Conservation (phyloP, 92 coral and sea anemone genomes). For the Zoanthus sansibaricus region DNA sequence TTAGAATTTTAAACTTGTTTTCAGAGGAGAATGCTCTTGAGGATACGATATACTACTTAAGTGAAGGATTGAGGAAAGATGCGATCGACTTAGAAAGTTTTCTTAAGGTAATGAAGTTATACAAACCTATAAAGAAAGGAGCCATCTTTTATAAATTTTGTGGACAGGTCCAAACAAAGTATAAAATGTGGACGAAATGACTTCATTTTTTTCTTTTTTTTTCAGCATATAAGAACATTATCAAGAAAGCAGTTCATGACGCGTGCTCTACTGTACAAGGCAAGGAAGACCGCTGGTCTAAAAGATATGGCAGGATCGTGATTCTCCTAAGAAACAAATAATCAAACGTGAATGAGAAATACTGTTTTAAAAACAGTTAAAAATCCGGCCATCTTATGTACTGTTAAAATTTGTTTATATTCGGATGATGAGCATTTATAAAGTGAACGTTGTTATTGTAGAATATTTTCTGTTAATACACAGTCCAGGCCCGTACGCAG, state of each 20-base stretch:
- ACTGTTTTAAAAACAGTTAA: background rate
- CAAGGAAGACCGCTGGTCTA: conserved; percentile 95
- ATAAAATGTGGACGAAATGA: no score
- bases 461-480: no score
- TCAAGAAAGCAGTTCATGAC: conserved; percentile 96
- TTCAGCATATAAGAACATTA: conserved; percentile 84
- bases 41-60: conserved; percentile 94
- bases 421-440: no score
- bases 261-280: conserved; percentile 92
- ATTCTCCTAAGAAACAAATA: background rate
- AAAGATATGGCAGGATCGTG: conserved; percentile 52
- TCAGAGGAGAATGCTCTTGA: conserved; percentile 97
- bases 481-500: no score
- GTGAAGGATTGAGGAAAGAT: conserved; percentile 92
- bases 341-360: background rate
- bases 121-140: background rate
- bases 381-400: background rate
- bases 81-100: conserved; percentile 87
- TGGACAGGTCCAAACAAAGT: no score
- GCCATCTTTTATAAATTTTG: no score
- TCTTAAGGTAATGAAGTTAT: conserved; percentile 76
- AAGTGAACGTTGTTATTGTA: no score
- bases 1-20: conserved; percentile 88
- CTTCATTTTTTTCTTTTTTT: background rate
- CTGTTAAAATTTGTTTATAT: background rate